These are phyloP conservation scores for Autographa pulchrina DNA, from an alignment of 2,888 invertebrate species.

Conservation along the genomic window DNA sequence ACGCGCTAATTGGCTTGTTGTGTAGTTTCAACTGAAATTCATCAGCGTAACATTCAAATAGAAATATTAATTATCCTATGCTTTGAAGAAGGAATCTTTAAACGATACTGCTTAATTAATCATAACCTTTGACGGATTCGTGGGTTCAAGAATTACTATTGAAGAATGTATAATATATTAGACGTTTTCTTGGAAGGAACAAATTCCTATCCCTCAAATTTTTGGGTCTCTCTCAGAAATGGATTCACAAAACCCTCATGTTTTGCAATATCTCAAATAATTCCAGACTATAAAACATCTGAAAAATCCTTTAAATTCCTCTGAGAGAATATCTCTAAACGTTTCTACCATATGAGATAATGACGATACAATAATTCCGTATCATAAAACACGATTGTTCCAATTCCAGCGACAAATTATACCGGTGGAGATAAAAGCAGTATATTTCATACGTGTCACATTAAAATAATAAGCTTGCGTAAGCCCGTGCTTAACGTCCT, in stretches of 20 bases:
- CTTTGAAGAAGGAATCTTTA: neutral
- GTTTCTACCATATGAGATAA: slow-evolving; percentile 15
- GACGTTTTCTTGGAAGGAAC: neutral
- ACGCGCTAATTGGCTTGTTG: slow-evolving; percentile 5
- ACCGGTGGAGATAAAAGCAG: slow-evolving; percentile 50
- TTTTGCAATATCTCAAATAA: neutral
- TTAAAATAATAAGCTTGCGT: slow-evolving; percentile 57
- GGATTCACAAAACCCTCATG: neutral
- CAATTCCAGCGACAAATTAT: slow-evolving; percentile 51
- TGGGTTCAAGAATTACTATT: neutral
- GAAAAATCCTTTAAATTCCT: neutral
- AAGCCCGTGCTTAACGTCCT: slow-evolving; percentile 46
- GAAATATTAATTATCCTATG: slow-evolving; percentile 5
- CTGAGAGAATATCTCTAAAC: neutral
- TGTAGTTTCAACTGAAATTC: slow-evolving; percentile 2
- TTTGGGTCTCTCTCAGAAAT: neutral
- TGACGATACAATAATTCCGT: slow-evolving; percentile 36
- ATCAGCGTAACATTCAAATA: slow-evolving; percentile 3
- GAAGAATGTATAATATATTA: neutral
- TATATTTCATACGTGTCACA: slow-evolving; percentile 58
- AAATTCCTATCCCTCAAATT: neutral
- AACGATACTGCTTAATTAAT: neutral
- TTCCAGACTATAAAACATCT: neutral
- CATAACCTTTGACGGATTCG: neutral
- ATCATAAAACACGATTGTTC: slow-evolving; percentile 30